Percentiles rank a stretch among this genome's conserved stretches.
phyloP scores from a whole-genome alignment of 2,797 vertebrate genomes.

The Rhabdophis nuchalis region DNA sequence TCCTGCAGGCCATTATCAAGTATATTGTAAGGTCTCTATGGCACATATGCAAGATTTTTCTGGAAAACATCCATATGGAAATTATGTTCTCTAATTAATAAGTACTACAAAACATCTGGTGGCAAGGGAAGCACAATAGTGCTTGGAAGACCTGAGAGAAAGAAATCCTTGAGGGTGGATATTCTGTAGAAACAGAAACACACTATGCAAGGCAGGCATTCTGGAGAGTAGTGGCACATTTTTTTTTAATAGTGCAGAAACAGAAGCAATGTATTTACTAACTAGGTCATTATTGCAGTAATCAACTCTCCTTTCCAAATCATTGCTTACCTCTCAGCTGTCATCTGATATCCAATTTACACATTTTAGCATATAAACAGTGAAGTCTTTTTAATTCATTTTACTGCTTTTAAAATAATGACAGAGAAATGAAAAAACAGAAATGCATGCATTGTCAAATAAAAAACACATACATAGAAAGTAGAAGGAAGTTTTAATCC shows the following conservation, averaged over 20 bases:
- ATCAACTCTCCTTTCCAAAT: not conserved
- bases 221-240: not conserved
- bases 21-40: not conserved
- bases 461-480: not conserved
- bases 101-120: not conserved
- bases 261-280: not conserved
- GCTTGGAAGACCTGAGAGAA: not conserved
- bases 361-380: not conserved
- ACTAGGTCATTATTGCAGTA: not conserved
- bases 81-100: not conserved
- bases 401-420: not conserved
- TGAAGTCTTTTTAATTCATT: not conserved
- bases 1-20: not conserved
- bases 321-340: not conserved
- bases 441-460: not conserved
- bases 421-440: not conserved
- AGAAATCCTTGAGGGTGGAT: not conserved
- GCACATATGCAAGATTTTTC: not conserved
- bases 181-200: not conserved
- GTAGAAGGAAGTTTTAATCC: not conserved
- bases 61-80: not conserved
- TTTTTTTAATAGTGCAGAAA: slow-evolving; percentile 1
- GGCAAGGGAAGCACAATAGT: not conserved
- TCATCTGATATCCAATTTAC: not conserved
- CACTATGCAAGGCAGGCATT: not conserved